These are phyloP conservation scores for Scophthalmus maximus DNA, from an alignment of 2,113 vertebrate species.

Conservation along the genomic window DNA sequence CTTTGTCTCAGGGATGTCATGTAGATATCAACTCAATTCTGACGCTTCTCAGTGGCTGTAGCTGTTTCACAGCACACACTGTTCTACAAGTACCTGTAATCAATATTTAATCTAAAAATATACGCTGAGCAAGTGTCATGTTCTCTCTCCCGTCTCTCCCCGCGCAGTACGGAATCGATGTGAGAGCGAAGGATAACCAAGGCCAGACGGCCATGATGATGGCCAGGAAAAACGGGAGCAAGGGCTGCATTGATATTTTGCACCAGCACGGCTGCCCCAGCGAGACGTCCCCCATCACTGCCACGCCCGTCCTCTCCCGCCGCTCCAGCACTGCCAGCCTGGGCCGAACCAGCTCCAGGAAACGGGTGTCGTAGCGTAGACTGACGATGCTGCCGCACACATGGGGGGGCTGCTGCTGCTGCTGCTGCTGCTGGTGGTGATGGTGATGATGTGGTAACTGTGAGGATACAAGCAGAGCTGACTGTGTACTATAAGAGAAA, in stretches of 20 bases:
- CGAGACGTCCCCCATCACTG: constrained; percentile 81
- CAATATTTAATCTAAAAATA: neutral
- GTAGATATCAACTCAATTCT: too few relatives aligned
- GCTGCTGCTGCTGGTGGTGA: too few relatives aligned
- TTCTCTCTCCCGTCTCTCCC: neutral
- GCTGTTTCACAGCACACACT: neutral
- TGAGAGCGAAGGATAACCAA: constrained; percentile 86
- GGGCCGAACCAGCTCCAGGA: constrained; percentile 87
- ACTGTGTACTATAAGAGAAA: constrained; percentile 15
- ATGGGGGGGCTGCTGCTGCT: too few relatives aligned
- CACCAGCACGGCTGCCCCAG: constrained; percentile 91
- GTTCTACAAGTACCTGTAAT: neutral
- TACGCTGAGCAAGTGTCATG: neutral
- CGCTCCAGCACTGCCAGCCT: constrained; percentile 91
- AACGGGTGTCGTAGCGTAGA: constrained; percentile 74
- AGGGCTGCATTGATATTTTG: constrained; percentile 90
- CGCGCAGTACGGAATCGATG: constrained; percentile 89
- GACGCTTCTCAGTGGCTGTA: too few relatives aligned
- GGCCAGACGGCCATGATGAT: constrained; percentile 89
- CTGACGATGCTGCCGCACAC: neutral
- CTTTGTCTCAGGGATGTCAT: too few relatives aligned
- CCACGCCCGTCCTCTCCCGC: constrained; percentile 87
- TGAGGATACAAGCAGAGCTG: constrained; percentile 3
- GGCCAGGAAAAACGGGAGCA: constrained; percentile 87
- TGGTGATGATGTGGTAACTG: too few relatives aligned